Evolutionary conservation across 2,888 invertebrate species (phyloP).

Genomic region (Limulus polyphemus): DNA sequence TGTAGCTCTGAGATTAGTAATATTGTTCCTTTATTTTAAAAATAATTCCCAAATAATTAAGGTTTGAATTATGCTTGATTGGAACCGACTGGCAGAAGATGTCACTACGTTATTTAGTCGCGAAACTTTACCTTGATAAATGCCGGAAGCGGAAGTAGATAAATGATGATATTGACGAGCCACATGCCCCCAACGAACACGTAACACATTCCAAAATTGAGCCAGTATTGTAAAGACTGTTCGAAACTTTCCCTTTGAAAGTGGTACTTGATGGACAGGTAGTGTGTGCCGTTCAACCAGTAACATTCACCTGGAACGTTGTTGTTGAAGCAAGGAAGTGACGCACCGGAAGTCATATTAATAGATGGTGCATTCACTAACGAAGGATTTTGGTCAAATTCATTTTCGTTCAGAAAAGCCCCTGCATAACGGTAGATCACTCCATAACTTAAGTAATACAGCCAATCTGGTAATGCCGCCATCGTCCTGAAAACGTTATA

Average conservation of each 20-base stretch:
- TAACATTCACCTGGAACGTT: conserved; percentile 30
- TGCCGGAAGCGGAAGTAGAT: conserved; percentile 68
- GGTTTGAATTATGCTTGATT: no score
- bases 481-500: conserved; percentile 47
- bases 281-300: conserved; percentile 52
- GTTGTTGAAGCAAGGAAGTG: conserved; percentile 20
- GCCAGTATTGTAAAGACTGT: conserved; percentile 24
- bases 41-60: no score
- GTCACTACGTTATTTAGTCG: conserved; percentile 41
- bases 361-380: conserved; percentile 25
- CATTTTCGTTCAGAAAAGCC: conserved; percentile 56
- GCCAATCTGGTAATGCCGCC: conserved; percentile 65
- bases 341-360: conserved; percentile 17
- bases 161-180: conserved; percentile 68
- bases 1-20: no score
- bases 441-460: conserved; percentile 63
- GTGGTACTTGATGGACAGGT: conserved; percentile 54
- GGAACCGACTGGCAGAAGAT: no score
- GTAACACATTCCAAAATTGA: conserved; percentile 64
- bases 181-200: conserved; percentile 69
- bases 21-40: no score
- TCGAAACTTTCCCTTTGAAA: conserved; percentile 33
- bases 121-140: conserved; percentile 77
- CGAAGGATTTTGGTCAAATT: conserved; percentile 43
- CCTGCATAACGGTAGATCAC: conserved; percentile 68